A percentile compares a stretch with the other conserved stretches of the same genome.
These are phyloP conservation scores for Ecdyonurus torrentis DNA, from an alignment of 2,888 invertebrate species.

Conservation along the genomic window DNA sequence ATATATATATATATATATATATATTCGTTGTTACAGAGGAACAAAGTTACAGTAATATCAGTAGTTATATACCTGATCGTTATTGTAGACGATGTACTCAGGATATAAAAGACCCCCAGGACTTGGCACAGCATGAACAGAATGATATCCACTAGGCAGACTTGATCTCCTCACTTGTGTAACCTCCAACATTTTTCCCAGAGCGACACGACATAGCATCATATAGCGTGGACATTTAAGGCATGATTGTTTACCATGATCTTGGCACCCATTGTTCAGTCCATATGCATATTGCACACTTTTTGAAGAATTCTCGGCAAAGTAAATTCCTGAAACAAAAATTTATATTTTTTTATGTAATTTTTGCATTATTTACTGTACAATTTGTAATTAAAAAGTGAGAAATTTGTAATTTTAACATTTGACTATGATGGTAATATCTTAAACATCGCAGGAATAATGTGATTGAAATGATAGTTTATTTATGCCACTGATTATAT, in stretches of 20 bases:
- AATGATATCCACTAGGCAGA: neutral
- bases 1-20: too few relatives aligned
- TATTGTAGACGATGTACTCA: neutral
- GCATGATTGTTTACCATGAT: neutral
- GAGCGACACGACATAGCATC: neutral
- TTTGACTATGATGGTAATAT: too few relatives aligned
- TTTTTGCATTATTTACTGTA: too few relatives aligned
- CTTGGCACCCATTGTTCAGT: neutral
- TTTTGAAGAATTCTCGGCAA: neutral
- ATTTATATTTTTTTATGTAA: too few relatives aligned
- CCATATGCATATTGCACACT: neutral
- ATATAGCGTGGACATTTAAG: neutral
- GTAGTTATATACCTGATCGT: neutral
- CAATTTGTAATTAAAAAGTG: too few relatives aligned
- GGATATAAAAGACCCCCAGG: neutral
- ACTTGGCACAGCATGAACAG: neutral
- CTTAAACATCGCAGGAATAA: too few relatives aligned
- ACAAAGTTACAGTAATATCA: too few relatives aligned
- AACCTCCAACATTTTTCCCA: neutral
- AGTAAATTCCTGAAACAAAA: neutral
- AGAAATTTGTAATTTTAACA: too few relatives aligned
- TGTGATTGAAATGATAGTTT: too few relatives aligned
- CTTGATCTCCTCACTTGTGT: neutral
- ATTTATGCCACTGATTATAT: too few relatives aligned
- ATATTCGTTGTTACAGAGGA: too few relatives aligned